These are phyloP conservation scores for Acleris cristana DNA, from an alignment of 2,888 invertebrate species.

Conservation along the genomic window DNA sequence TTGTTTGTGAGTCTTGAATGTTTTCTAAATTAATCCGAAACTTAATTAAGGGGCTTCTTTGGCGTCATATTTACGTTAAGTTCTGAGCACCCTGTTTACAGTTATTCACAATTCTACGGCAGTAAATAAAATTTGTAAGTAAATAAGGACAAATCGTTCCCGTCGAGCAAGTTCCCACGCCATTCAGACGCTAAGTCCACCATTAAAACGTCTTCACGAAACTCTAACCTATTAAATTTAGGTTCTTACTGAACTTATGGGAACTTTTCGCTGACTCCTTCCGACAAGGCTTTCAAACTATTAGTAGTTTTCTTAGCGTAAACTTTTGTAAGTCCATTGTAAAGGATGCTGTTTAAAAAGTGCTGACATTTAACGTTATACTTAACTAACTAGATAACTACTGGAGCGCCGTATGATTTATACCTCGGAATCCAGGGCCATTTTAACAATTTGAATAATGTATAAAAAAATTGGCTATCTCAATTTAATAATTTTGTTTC, in stretches of 20 bases:
- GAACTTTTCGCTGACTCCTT: slow-evolving; percentile 29
- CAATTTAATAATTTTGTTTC: too few relatives aligned
- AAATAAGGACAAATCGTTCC: not conserved
- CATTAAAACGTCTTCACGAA: not conserved
- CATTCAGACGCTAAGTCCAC: not conserved
- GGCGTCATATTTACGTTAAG: too few relatives aligned
- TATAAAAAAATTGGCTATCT: too few relatives aligned
- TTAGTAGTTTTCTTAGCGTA: slow-evolving; percentile 23
- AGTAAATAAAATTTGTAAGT: too few relatives aligned
- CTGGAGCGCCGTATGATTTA: too few relatives aligned
- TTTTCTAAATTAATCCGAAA: too few relatives aligned
- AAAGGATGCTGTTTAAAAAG: slow-evolving; percentile 20
- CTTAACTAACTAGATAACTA: not conserved
- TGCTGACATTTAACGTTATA: not conserved
- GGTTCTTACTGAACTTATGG: slow-evolving; percentile 16
- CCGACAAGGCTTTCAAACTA: slow-evolving; percentile 24
- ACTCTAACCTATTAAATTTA: slow-evolving; percentile 19
- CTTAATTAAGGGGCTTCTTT: too few relatives aligned
- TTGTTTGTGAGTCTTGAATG: too few relatives aligned
- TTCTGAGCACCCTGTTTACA: too few relatives aligned
- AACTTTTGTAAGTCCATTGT: slow-evolving; percentile 26
- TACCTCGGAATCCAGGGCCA: too few relatives aligned
- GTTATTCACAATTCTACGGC: too few relatives aligned
- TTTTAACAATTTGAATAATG: too few relatives aligned
- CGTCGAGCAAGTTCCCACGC: not conserved